Base-by-base conservation (phyloP, 2,797 vertebrate genomes). In the Alcedo quadribrachys region DNA sequence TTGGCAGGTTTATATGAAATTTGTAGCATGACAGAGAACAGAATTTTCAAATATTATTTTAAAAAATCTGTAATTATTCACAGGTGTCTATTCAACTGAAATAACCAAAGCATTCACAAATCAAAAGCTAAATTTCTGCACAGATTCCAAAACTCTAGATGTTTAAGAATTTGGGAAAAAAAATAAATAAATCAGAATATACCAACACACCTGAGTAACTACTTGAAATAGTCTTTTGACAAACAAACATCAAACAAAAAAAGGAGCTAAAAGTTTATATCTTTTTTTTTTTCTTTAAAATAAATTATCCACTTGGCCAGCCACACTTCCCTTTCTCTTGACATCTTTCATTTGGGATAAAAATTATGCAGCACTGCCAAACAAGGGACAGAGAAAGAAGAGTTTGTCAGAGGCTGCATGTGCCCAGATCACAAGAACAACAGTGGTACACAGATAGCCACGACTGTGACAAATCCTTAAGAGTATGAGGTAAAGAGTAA, bases 391-490 rank as follows among this genome's bases (percentile, higher is more conserved):
- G 28, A 22, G 5, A 46, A 25, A 15, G 27, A 48, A 8, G 0
- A 8, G 20, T n/a, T 61, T 67, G 15, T 67, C 42, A 67, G 60
- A 73, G 35, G 62, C 63, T 22, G 17, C 6, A 2, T 4, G 15
- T 54, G 33, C n/a, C 40, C 33, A 55, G 28, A 25, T 24, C 15
- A 17, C 2, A 7, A 69, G 55, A 83, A 53, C 18, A 81, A 51
- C 0, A 0, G 0, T 67, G 30, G n/a, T 43, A 33, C 30, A 62
- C 11, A 51, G n/a, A 51, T 1, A 68, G 48, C 8, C 30, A 42
- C 14, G 16, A 54, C 0, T 42, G 14, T 35, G 12, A 84, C 40
- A 67, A 81, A 60, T 15, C 40, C 42, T 25, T 53, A 30, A 17
- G 30, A 22, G 3, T n/a, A 32, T 27, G 40, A 54, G 24, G 30